Evolutionary conservation across 2,113 vertebrate genomes (phyloP).

Genomic region (Tinamus guttatus): DNA sequence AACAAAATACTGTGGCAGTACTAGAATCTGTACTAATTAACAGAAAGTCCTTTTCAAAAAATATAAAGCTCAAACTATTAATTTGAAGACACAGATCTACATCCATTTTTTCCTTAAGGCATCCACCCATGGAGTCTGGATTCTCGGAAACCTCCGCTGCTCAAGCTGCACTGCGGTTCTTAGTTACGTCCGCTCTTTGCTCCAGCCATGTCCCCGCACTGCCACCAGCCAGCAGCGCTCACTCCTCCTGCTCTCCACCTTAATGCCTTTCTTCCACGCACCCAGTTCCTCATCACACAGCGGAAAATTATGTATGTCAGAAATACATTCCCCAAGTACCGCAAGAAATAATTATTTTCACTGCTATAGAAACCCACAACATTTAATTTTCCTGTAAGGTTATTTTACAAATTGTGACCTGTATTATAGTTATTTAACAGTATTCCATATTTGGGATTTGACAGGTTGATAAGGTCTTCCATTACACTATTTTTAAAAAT

Average conservation of each 20-base stretch:
- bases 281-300: too few species aligned
- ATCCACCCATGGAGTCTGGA: neutral
- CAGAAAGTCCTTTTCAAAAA: neutral
- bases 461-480: neutral
- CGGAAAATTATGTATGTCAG: neutral
- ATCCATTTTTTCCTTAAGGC: neutral
- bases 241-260: neutral
- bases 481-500: neutral
- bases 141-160: neutral
- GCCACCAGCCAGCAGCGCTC: too few species aligned
- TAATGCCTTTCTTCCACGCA: neutral
- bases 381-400: neutral
- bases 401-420: neutral
- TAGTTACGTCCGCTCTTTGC: neutral
- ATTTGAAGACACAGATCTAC: neutral
- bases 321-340: neutral
- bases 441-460: neutral
- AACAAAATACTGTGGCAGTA: neutral
- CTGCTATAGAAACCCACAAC: neutral
- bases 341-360: neutral
- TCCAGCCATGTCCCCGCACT: neutral
- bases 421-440: neutral
- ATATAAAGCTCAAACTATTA: neutral
- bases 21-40: neutral
- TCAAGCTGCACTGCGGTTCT: neutral